phyloP scores from a whole-genome alignment of 1,140 invertebrate species.

The Ylistrum balloti region DNA sequence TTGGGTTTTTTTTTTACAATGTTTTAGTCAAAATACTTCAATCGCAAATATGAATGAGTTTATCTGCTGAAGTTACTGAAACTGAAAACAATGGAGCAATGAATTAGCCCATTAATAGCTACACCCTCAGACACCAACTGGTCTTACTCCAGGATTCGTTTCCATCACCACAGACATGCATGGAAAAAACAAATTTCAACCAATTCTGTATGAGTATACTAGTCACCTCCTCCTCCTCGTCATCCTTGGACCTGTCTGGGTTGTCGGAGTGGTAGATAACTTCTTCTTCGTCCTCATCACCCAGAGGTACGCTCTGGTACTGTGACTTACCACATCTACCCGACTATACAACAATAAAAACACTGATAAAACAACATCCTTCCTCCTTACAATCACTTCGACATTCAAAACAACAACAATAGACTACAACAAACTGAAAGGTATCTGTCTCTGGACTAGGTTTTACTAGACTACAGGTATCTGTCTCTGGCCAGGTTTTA shows the following conservation, averaged over 20 bases:
- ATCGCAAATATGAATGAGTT: not conserved
- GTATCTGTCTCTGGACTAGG: not conserved
- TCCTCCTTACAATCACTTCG: not conserved
- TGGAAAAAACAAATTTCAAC: constrained; percentile 21
- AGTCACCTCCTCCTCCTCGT: constrained; percentile 56
- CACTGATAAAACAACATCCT: not conserved
- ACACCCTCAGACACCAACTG: constrained; percentile 11
- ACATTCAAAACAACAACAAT: not conserved
- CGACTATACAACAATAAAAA: constrained; percentile 27
- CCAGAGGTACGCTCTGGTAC: constrained; percentile 43
- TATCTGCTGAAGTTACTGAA: not conserved
- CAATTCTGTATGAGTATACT: not conserved
- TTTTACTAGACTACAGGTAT: not conserved
- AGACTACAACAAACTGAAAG: too few relatives aligned
- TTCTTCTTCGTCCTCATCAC: constrained; percentile 50
- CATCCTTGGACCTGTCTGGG: not conserved
- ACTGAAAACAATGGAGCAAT: not conserved
- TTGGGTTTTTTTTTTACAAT: too few relatives aligned
- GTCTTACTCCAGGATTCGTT: not conserved
- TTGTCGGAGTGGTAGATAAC: constrained; percentile 55
- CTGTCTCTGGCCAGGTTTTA: too few relatives aligned
- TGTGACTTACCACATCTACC: not conserved
- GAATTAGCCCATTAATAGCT: not conserved
- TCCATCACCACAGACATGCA: constrained; percentile 32
- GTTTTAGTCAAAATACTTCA: too few relatives aligned